These are phyloP conservation scores for Bacillus rossius DNA, from an alignment of 1,140 invertebrate species.

Conservation along the genomic window DNA sequence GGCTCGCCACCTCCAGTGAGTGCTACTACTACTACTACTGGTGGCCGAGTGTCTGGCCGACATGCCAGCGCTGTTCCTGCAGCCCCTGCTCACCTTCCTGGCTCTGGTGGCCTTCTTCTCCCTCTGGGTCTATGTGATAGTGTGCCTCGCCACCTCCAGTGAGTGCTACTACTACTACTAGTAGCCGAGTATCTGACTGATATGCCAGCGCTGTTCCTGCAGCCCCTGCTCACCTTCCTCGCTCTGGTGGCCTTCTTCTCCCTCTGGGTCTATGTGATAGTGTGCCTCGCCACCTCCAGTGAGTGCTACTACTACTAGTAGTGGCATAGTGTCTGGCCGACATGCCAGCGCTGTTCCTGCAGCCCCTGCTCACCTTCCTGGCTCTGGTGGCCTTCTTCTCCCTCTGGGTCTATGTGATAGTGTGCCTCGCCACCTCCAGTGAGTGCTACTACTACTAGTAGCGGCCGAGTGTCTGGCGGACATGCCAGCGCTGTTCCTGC, in stretches of 20 bases:
- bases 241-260: slow-evolving; percentile 71
- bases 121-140: slow-evolving; percentile 79
- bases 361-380: slow-evolving; percentile 81
- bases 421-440: slow-evolving; percentile 64
- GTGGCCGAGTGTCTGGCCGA: too few species aligned
- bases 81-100: slow-evolving; percentile 81
- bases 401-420: slow-evolving; percentile 79
- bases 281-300: slow-evolving; percentile 64
- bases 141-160: slow-evolving; percentile 64
- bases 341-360: slow-evolving; percentile 79
- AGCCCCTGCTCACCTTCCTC: slow-evolving; percentile 81
- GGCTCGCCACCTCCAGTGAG: slow-evolving; percentile 65
- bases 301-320: too few species aligned
- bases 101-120: slow-evolving; percentile 71
- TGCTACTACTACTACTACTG: too few species aligned
- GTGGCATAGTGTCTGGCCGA: too few species aligned
- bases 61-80: slow-evolving; percentile 79
- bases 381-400: slow-evolving; percentile 71
- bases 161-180: too few species aligned
- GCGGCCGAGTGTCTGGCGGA: too few species aligned
- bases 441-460: too few species aligned
- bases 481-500: slow-evolving; percentile 79
- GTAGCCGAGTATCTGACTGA: too few species aligned
- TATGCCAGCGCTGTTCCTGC: slow-evolving; percentile 79
- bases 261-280: slow-evolving; percentile 79